Conservation (phyloP, 2,113 vertebrate species). For the Callithrix jacchus region DNA sequence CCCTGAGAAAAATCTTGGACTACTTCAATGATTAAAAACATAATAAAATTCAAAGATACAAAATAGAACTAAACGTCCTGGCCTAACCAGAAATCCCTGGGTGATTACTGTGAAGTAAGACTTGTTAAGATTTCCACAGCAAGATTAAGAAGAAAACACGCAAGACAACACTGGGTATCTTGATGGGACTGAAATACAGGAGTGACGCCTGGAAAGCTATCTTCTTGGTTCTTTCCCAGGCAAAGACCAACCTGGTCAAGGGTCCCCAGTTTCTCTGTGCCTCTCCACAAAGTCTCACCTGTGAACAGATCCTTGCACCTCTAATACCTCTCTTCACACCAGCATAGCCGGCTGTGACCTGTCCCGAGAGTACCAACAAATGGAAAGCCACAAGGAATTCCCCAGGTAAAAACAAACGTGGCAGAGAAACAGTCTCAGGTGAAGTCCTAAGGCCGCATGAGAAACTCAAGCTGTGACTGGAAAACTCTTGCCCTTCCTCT, state of each 20-base stretch:
- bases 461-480: not conserved
- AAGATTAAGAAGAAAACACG: slow-evolving; percentile 9
- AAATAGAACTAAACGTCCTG: slow-evolving; percentile 31
- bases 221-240: not conserved
- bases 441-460: not conserved
- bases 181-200: not conserved
- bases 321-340: not conserved
- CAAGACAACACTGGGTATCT: not conserved
- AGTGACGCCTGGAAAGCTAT: not conserved
- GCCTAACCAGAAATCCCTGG: not conserved
- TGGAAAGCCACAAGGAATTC: slow-evolving; percentile 8
- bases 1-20: slow-evolving; percentile 45
- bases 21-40: not conserved
- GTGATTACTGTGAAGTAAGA: not conserved
- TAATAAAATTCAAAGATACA: not conserved
- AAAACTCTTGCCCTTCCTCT: not conserved
- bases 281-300: not conserved
- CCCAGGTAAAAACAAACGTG: not conserved
- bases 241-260: not conserved
- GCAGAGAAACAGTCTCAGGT: not conserved
- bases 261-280: not conserved
- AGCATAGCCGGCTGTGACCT: not conserved
- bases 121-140: not conserved
- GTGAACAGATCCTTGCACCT: not conserved
- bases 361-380: not conserved